Conservation (phyloP, 2,888 invertebrate genomes). For the Tinea trinotella region DNA sequence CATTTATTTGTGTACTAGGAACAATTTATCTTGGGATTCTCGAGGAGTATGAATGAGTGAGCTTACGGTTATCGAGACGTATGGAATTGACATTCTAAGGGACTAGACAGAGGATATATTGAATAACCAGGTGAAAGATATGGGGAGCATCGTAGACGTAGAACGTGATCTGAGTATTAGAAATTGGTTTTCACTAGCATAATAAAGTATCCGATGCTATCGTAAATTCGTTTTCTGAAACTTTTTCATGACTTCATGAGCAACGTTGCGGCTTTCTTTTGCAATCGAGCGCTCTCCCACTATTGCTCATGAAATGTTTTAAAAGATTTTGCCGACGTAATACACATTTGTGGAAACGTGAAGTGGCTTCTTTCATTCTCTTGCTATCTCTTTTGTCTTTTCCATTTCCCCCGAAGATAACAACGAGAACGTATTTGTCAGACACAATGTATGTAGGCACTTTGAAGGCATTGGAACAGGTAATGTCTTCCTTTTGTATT, state of each 20-base stretch:
- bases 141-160: slow-evolving; percentile 3
- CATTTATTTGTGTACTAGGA: slow-evolving; percentile 58
- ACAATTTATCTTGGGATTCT: slow-evolving; percentile 66
- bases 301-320: slow-evolving; percentile 3
- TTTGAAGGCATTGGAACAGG: slow-evolving; percentile 49
- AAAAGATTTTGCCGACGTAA: background rate
- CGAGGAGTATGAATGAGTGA: slow-evolving; percentile 59
- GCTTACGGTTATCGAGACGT: slow-evolving; percentile 48
- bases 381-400: slow-evolving; percentile 40
- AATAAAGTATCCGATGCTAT: slow-evolving; percentile 7
- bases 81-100: slow-evolving; percentile 36
- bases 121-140: slow-evolving; percentile 17
- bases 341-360: slow-evolving; percentile 1
- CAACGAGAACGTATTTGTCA: slow-evolving; percentile 56
- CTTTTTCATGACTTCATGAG: background rate
- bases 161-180: slow-evolving; percentile 11
- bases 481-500: slow-evolving; percentile 38
- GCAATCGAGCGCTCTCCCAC: background rate
- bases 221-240: slow-evolving; percentile 2
- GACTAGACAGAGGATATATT: slow-evolving; percentile 16
- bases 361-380: slow-evolving; percentile 41
- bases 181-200: slow-evolving; percentile 9
- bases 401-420: slow-evolving; percentile 43
- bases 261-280: slow-evolving; percentile 10
- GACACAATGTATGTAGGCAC: slow-evolving; percentile 43